phyloP scores from a whole-genome alignment of 2,797 vertebrate species.

The Pogoniulus pusillus region DNA sequence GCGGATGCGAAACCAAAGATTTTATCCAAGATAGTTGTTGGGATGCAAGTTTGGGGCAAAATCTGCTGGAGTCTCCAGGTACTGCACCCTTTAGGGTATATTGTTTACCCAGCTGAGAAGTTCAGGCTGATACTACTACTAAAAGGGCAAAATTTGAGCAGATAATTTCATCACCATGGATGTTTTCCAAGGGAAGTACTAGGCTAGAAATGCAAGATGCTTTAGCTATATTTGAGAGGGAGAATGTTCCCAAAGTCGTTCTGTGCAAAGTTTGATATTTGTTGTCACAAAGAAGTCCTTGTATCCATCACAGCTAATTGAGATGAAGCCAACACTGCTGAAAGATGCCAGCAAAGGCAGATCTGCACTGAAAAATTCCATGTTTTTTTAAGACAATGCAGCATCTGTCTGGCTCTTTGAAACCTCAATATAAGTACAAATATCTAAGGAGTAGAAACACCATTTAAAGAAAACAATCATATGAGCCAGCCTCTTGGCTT shows the following conservation, averaged over 20 bases:
- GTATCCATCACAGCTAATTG: background rate
- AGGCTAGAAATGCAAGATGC: background rate
- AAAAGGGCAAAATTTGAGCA: background rate
- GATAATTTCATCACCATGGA: background rate
- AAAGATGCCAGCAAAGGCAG: background rate
- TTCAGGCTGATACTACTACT: background rate
- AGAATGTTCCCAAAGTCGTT: background rate
- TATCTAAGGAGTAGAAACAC: background rate
- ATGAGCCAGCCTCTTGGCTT: background rate
- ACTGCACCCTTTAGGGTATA: background rate
- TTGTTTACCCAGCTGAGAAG: background rate
- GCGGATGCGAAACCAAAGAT: background rate
- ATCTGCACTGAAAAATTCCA: background rate
- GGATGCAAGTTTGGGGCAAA: background rate
- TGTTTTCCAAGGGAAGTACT: background rate
- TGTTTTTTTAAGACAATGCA: background rate
- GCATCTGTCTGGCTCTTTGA: background rate
- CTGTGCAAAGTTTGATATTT: background rate
- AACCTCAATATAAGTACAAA: background rate
- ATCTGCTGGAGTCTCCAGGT: background rate
- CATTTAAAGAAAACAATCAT: background rate
- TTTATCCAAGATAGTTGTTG: background rate
- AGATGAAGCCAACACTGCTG: background rate
- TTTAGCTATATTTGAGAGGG: background rate
- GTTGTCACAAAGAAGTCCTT: background rate